A percentile compares a stretch with the other conserved stretches of the same genome.
These are phyloP conservation scores for Aurelia sp. DNA, from an alignment of 30 jellyfish, hydroid and myxozoan genomes.

Conservation along the genomic window DNA sequence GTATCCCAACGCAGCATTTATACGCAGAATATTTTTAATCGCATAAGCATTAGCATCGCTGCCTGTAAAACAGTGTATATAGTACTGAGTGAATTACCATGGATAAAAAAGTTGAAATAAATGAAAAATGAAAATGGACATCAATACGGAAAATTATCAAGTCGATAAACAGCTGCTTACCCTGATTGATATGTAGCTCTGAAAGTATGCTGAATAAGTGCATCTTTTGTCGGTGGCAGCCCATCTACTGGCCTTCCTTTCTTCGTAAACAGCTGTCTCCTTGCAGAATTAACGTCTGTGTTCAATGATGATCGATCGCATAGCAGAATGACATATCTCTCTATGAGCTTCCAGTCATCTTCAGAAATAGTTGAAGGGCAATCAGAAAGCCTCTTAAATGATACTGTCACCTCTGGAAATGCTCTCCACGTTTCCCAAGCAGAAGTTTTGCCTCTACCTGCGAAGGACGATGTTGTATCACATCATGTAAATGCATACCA, in stretches of 20 bases:
- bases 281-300: conserved; percentile 2
- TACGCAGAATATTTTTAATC: no score
- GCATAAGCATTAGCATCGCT: no score
- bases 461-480: conserved; percentile 41
- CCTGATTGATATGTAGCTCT: conserved; percentile 49
- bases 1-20: no score
- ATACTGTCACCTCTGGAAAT: conserved; percentile 39
- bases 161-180: background rate
- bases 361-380: background rate
- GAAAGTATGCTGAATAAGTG: conserved; percentile 35
- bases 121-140: no score
- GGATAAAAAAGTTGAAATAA: no score
- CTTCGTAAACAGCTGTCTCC: conserved; percentile 30
- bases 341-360: conserved; percentile 4
- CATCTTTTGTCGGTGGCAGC: conserved; percentile 40
- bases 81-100: no score
- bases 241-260: conserved; percentile 16
- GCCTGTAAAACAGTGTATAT: no score
- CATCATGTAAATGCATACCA: conserved; percentile 62
- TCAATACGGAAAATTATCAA: no score
- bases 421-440: conserved; percentile 55
- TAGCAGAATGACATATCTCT: conserved; percentile 21
- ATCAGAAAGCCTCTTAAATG: conserved; percentile 9
- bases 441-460: conserved; percentile 22
- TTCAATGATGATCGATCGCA: conserved; percentile 14